Evolutionary conservation across 2,113 vertebrate genomes (phyloP).

Genomic region (Caloenas nicobarica): DNA sequence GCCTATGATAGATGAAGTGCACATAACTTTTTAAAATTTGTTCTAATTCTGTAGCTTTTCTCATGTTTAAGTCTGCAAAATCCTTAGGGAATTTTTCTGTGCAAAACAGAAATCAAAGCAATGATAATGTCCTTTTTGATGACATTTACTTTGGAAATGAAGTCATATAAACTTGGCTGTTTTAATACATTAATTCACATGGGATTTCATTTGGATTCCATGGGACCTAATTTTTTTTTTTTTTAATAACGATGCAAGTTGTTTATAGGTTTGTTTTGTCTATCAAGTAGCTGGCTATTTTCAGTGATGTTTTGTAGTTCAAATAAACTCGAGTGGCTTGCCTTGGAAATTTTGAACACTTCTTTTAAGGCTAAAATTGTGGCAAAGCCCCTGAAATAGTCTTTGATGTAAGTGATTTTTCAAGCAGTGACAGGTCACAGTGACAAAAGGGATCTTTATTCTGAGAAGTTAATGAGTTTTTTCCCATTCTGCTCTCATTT

Average conservation of each 20-base stretch:
- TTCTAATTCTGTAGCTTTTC: not conserved
- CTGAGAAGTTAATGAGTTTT: not conserved
- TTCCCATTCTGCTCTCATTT: conserved; percentile 32
- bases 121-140: not conserved
- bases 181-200: not conserved
- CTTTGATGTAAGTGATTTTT: conserved; percentile 10
- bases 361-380: not conserved
- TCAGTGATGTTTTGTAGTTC: not conserved
- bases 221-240: not conserved
- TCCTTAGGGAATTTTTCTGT: not conserved
- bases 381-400: not conserved
- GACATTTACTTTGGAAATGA: not conserved
- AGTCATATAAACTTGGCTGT: not conserved
- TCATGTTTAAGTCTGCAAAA: not conserved
- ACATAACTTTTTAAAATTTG: not conserved
- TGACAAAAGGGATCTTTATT: not conserved
- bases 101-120: not conserved
- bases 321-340: not conserved
- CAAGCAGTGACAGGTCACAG: not conserved
- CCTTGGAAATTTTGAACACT: not conserved
- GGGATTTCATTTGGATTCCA: not conserved
- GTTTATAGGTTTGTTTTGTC: conserved; percentile 7
- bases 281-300: not conserved
- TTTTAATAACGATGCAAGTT: not conserved
- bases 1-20: not conserved